phyloP scores from a whole-genome alignment of 2,797 vertebrate species.

The Apogon hyalosoma region DNA sequence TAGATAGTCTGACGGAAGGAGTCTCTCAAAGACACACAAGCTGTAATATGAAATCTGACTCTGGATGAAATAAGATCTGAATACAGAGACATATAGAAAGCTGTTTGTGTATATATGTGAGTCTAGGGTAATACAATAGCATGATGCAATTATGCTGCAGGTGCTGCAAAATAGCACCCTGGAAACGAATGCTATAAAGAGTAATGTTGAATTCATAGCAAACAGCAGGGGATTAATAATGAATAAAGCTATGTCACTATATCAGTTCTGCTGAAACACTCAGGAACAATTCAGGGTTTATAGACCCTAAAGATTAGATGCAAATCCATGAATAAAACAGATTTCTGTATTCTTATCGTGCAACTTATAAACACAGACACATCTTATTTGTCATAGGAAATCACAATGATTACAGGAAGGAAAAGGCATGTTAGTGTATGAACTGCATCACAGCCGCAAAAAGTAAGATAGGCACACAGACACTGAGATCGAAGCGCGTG shows the following conservation, averaged over 20 bases:
- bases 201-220: conserved; percentile 49
- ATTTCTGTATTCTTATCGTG: conserved; percentile 31
- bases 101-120: conserved; percentile 17
- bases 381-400: conserved; percentile 27
- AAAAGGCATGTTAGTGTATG: background rate
- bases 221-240: conserved; percentile 65
- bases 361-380: conserved; percentile 19
- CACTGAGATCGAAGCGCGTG: conserved; percentile 24
- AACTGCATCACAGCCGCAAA: conserved; percentile 12
- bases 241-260: conserved; percentile 42
- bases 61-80: conserved; percentile 60
- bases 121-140: conserved; percentile 43
- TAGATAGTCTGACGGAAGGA: conserved; percentile 66
- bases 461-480: conserved; percentile 12
- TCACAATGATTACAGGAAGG: conserved; percentile 2
- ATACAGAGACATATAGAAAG: conserved; percentile 21
- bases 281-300: conserved; percentile 37
- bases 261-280: conserved; percentile 40
- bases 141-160: conserved; percentile 69
- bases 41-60: conserved; percentile 70
- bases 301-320: conserved; percentile 26
- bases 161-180: conserved; percentile 52
- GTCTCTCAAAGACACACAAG: conserved; percentile 51
- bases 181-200: conserved; percentile 56
- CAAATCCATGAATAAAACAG: conserved; percentile 18